Conservation (phyloP, 2,113 vertebrate genomes). For the Capra hircus region DNA sequence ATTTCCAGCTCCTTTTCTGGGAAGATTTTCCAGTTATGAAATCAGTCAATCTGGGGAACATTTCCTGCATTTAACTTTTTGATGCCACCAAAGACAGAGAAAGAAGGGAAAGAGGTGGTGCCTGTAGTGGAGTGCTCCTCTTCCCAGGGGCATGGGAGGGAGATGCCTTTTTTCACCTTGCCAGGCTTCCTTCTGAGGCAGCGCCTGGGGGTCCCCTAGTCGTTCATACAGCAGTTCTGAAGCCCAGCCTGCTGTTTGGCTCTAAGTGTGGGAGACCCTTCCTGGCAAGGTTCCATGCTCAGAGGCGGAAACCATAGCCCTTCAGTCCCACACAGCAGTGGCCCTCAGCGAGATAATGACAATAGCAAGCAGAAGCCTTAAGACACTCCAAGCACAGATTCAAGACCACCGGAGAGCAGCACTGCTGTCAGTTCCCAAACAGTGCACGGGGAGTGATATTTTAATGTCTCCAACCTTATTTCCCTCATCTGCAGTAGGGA, state of each 20-base stretch:
- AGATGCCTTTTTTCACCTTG: not conserved
- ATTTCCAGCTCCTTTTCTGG: slow-evolving; percentile 43
- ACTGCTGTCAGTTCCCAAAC: too few species aligned
- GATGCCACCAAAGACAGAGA: not conserved
- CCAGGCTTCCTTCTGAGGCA: not conserved
- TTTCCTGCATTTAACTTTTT: not conserved
- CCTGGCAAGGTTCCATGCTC: not conserved
- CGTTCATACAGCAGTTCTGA: not conserved
- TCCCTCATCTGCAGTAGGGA: not conserved
- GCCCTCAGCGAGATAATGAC: not conserved
- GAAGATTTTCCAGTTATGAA: slow-evolving; percentile 19
- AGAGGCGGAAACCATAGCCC: not conserved
- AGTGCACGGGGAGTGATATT: fast-evolving
- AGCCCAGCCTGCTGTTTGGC: fast-evolving
- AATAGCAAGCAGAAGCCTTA: not conserved
- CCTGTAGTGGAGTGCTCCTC: not conserved
- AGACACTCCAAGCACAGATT: fast-evolving
- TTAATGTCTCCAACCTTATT: not conserved
- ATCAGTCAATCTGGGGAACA: slow-evolving; percentile 4
- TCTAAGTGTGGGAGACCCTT: not conserved
- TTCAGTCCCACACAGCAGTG: not conserved
- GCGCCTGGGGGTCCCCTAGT: fast-evolving
- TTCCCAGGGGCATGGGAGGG: not conserved
- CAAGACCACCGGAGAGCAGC: fast-evolving
- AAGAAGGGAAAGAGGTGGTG: not conserved